Evolutionary conservation across 1,140 invertebrate genomes (phyloP), one percentile per base, ranked within the genome.

Genomic region (Brachystomella parvula): DNA sequence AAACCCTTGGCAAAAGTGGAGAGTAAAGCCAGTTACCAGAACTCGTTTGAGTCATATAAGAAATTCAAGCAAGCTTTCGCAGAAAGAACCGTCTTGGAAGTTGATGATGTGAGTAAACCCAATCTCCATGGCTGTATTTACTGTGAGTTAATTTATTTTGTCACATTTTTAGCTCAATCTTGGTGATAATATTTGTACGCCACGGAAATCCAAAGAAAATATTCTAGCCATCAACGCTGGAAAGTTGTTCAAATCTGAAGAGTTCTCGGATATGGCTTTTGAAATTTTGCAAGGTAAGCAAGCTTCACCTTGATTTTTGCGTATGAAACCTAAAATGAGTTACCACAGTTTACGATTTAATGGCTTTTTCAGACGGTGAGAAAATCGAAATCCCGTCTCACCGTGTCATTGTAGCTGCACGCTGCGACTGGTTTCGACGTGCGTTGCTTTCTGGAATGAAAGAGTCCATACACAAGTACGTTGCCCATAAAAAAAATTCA

Each of bases 401-500:
- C 74, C 78, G 86, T 64, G 84, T 86, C 3, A 83, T 87, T 35
- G 82, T 87, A 6, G 84, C 86, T 30, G 78, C 85, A 19, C 75
- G 84, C 56, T 87, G 86, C 78, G 84, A 86, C 74, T 87, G 85
- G 85, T 87, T 87, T 75, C 77, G 84, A 35, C 79, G 85, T 67
- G 86, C 86, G 0, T 74, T 87, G 1, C 79, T 86, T 29, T 86
- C 84, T 65, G 86, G 86, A 33, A 87, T 87, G 86, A 79, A 82
- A 74, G 86, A 87, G 77, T 83, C 84, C 2, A 87, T 87, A 67
- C 82, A 86, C 73, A 84, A 82, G 84, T 84, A 75, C 76, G 76
- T 74, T 39, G 35, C 19, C 9, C 9, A n/a, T 3, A 61, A 61
- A 32, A 3, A 9, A 19, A 44, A 24, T 62, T 62, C 19, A 47